Percentiles rank a stretch among this genome's conserved stretches.
Conservation (phyloP, 2,797 vertebrate species). For the Alca torda region DNA sequence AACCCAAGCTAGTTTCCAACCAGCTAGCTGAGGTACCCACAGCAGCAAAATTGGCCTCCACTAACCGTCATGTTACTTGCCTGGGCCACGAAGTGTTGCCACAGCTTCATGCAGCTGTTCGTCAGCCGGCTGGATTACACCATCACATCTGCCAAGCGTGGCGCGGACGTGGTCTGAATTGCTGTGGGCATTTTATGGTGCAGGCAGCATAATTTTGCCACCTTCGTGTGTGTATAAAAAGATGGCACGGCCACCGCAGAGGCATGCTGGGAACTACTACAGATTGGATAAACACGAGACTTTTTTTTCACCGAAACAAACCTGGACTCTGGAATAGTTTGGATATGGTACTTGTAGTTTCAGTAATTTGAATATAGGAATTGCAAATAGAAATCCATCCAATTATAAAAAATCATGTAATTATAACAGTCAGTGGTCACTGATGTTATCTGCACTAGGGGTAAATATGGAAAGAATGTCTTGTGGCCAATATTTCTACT, state of each 20-base stretch:
- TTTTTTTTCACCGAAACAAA: background rate
- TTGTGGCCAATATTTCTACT: background rate
- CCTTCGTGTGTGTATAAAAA: background rate
- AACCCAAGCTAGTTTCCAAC: background rate
- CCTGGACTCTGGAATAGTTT: background rate
- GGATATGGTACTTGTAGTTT: background rate
- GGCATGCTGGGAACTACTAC: background rate
- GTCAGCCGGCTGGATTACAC: background rate
- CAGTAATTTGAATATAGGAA: background rate
- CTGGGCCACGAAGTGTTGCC: background rate
- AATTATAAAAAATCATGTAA: background rate
- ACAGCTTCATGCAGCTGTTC: background rate
- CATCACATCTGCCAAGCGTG: rapidly evolving
- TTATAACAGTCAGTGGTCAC: background rate
- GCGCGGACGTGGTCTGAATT: background rate
- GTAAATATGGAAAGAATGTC: background rate
- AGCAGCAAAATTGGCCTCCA: background rate
- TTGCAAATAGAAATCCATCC: background rate
- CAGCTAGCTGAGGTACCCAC: background rate
- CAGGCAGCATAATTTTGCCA: background rate
- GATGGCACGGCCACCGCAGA: background rate
- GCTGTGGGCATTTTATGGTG: background rate
- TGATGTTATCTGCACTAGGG: background rate
- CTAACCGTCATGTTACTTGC: background rate
- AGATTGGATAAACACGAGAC: background rate